A percentile compares a stretch with the other conserved stretches of the same genome.
Evolutionary conservation across 2,113 vertebrate species (phyloP).

Genomic region (Alosa alosa): DNA sequence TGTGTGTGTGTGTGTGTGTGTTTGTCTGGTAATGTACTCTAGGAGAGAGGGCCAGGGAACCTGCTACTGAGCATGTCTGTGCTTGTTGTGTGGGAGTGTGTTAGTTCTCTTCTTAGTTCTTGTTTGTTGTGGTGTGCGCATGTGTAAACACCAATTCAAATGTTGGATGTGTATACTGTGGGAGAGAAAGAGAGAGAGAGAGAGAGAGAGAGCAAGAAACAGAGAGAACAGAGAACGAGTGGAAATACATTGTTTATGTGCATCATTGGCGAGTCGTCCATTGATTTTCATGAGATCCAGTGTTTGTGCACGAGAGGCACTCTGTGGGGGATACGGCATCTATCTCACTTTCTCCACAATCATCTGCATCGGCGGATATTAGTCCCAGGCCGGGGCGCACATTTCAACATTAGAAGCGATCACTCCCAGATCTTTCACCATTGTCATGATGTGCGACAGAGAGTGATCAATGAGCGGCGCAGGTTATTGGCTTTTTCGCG

Average conservation of each 20-base stretch:
- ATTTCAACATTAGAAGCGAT: background rate
- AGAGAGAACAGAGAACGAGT: background rate
- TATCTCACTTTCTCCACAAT: slow-evolving; percentile 19
- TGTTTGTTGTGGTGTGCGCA: background rate
- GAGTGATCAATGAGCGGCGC: slow-evolving; percentile 46
- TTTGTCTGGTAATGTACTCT: background rate
- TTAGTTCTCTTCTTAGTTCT: too few species aligned
- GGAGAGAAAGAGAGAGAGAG: too few species aligned
- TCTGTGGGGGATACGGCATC: slow-evolving; percentile 24
- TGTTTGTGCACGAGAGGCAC: background rate
- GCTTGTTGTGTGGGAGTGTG: too few species aligned
- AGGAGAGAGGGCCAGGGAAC: too few species aligned
- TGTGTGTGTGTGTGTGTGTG: too few species aligned
- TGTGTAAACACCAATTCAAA: background rate
- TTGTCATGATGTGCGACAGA: slow-evolving; percentile 35
- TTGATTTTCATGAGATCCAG: slow-evolving; percentile 37
- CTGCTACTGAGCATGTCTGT: too few species aligned
- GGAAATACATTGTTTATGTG: background rate
- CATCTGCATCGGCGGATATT: slow-evolving; percentile 7
- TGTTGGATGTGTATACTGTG: background rate
- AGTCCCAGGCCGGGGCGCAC: background rate
- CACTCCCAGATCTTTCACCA: background rate
- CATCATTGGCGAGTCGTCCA: background rate
- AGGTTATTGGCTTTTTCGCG: slow-evolving; percentile 41
- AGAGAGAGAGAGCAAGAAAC: background rate